Evolutionary conservation across 2,113 vertebrate genomes (phyloP).

Genomic region (Calyptomena viridis): DNA sequence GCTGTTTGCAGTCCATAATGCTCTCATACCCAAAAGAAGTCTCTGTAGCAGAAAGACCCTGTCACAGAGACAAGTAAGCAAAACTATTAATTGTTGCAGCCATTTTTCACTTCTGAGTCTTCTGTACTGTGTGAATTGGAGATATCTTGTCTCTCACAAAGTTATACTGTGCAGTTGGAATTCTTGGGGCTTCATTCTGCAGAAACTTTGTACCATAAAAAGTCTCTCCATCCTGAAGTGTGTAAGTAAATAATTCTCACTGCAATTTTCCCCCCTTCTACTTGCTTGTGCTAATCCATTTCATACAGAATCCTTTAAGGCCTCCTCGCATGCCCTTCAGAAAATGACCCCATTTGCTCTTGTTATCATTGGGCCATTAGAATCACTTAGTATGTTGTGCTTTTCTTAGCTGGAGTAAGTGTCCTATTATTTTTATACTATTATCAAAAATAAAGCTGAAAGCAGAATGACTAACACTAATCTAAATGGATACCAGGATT

Average conservation of each 20-base stretch:
- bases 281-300: neutral
- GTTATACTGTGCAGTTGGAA: neutral
- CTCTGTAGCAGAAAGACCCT: neutral
- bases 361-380: neutral
- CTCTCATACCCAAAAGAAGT: neutral
- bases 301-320: neutral
- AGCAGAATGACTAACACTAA: neutral
- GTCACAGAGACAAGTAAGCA: neutral
- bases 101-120: neutral
- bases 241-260: neutral
- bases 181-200: neutral
- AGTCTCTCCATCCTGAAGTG: neutral
- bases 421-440: neutral
- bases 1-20: neutral
- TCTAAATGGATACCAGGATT: neutral
- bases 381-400: neutral
- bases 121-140: neutral
- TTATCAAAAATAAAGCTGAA: neutral
- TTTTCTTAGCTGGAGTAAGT: neutral
- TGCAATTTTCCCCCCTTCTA: neutral
- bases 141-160: neutral
- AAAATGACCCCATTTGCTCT: neutral
- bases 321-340: neutral
- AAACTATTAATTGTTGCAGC: neutral
- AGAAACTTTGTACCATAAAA: neutral